phyloP scores from a whole-genome alignment of 2,113 vertebrate species.

The Zapus hudsonius region DNA sequence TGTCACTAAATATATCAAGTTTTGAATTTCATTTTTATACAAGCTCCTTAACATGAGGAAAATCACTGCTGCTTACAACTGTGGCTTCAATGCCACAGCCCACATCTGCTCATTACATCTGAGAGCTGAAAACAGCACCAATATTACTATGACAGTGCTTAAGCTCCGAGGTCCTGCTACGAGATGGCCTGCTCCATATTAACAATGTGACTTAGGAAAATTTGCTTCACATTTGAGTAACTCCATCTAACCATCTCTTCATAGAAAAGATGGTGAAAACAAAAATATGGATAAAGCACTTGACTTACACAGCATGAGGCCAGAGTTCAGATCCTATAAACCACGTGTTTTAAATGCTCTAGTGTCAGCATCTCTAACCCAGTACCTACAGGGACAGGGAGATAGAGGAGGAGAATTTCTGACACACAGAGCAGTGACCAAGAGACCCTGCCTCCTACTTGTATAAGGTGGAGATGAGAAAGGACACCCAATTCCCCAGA shows the following conservation, averaged over 20 bases:
- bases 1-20: background rate
- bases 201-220: background rate
- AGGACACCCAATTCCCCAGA: too few relatives aligned
- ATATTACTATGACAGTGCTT: background rate
- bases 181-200: background rate
- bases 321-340: too few relatives aligned
- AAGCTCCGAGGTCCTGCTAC: background rate
- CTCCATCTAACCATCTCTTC: background rate
- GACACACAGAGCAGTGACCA: too few relatives aligned
- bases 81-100: background rate
- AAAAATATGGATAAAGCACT: background rate
- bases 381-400: too few relatives aligned
- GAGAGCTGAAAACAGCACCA: background rate
- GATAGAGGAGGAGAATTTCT: too few relatives aligned
- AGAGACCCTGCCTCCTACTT: too few relatives aligned
- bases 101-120: background rate
- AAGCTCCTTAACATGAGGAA: slow-evolving; percentile 1
- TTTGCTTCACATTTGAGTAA: background rate
- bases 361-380: too few relatives aligned
- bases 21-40: background rate
- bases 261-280: background rate
- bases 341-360: too few relatives aligned
- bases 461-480: too few relatives aligned
- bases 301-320: too few relatives aligned
- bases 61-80: background rate